Conservation (phyloP, 2,797 vertebrate genomes). For the Capromys pilorides region DNA sequence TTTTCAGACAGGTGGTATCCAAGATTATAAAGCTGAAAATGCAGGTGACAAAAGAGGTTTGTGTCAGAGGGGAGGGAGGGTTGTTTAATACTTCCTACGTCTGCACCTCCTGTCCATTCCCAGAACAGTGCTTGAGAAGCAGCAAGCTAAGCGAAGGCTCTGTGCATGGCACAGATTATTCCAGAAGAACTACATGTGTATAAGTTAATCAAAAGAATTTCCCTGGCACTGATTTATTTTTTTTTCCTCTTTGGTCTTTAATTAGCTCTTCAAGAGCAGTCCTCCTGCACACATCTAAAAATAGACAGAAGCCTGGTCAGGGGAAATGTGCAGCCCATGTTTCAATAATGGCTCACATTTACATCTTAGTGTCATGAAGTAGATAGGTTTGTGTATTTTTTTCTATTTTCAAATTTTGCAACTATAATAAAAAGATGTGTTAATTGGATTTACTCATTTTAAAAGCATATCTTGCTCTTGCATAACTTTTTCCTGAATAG, state of each 20-base stretch:
- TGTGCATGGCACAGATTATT: conserved; percentile 44
- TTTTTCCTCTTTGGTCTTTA: conserved; percentile 72
- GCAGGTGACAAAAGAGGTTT: conserved; percentile 39
- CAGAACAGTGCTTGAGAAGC: neutral
- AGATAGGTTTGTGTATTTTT: neutral
- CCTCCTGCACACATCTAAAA: conserved; percentile 78
- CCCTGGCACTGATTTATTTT: conserved; percentile 31
- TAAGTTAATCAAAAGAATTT: conserved; percentile 71
- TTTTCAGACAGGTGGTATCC: conserved; percentile 30
- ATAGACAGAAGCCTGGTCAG: conserved; percentile 73
- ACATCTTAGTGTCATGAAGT: neutral
- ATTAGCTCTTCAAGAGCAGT: conserved; percentile 76
- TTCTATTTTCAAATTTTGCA: neutral
- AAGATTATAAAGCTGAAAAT: neutral
- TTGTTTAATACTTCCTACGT: neutral
- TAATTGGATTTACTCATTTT: neutral
- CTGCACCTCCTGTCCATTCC: neutral
- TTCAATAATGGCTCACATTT: neutral
- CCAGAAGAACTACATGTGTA: conserved; percentile 35
- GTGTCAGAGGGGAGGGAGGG: neutral
- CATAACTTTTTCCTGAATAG: neutral
- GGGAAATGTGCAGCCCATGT: conserved; percentile 58
- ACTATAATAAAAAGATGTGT: conserved; percentile 17
- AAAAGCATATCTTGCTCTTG: neutral
- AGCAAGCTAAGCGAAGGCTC: neutral